A percentile compares a stretch with the other conserved stretches of the same genome.
These are phyloP conservation scores for Deladenus siricidicola DNA, from an alignment of 2,888 invertebrate genomes.

Conservation along the genomic window DNA sequence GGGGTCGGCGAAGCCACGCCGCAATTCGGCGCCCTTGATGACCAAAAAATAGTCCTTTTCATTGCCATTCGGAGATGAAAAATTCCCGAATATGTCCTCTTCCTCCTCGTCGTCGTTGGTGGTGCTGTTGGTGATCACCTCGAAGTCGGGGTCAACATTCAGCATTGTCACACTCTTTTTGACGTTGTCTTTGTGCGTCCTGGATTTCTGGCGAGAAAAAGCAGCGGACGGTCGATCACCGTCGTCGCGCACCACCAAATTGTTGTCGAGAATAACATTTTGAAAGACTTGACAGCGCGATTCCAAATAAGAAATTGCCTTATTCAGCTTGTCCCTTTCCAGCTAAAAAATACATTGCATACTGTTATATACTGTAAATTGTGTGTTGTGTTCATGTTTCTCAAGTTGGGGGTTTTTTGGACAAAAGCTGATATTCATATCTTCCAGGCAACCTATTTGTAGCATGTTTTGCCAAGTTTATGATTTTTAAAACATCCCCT, in stretches of 20 bases:
- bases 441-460: too few relatives aligned
- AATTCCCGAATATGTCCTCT: neutral
- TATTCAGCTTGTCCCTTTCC: conserved; percentile 34
- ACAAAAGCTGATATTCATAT: neutral
- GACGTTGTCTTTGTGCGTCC: too few relatives aligned
- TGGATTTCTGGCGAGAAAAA: neutral
- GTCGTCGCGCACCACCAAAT: conserved; percentile 24
- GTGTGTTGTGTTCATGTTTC: conserved; percentile 7
- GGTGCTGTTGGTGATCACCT: neutral
- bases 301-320: conserved; percentile 47
- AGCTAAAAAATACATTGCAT: conserved; percentile 10
- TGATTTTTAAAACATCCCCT: too few relatives aligned
- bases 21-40: conserved; percentile 34
- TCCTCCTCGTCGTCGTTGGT: neutral
- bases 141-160: neutral
- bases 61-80: neutral
- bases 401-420: conserved; percentile 3
- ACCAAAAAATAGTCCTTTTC: conserved; percentile 7
- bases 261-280: conserved; percentile 46
- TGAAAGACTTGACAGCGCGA: conserved; percentile 43
- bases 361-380: neutral
- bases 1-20: conserved; percentile 42
- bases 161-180: neutral
- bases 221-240: neutral
- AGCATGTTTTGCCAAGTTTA: too few relatives aligned